Conservation (phyloP, 2,113 vertebrate genomes). For the Crotalus helleri region DNA sequence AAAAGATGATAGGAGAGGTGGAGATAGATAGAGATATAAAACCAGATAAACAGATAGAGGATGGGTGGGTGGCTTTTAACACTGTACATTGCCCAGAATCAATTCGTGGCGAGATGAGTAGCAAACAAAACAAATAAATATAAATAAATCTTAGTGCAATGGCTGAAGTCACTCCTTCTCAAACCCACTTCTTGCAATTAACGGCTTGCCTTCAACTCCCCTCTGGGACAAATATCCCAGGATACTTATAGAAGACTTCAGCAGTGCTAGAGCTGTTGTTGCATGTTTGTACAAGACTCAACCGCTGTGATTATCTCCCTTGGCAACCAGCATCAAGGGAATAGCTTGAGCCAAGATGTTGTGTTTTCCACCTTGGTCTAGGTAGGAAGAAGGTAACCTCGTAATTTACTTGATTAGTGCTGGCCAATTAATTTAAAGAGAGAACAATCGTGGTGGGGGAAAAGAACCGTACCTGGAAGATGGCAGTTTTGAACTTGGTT, state of each 20-base stretch:
- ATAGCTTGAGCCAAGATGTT: not conserved
- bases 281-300: not conserved
- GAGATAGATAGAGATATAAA: not conserved
- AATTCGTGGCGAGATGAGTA: too few species aligned
- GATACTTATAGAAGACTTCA: not conserved
- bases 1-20: too few species aligned
- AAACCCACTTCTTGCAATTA: not conserved
- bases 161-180: not conserved
- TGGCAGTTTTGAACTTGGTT: not conserved
- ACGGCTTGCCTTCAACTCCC: not conserved
- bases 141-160: not conserved
- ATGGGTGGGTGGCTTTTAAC: not conserved
- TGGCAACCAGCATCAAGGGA: not conserved
- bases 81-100: too few species aligned
- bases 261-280: not conserved
- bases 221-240: not conserved
- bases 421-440: not conserved
- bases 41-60: not conserved
- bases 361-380: not conserved
- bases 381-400: not conserved
- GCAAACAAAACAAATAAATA: not conserved
- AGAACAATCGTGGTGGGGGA: not conserved
- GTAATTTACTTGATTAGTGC: not conserved
- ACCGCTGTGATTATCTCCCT: not conserved
- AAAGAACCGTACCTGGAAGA: not conserved